Evolutionary conservation across 2,797 vertebrate species (phyloP).

Genomic region (Tenualosa thibaudeaui): DNA sequence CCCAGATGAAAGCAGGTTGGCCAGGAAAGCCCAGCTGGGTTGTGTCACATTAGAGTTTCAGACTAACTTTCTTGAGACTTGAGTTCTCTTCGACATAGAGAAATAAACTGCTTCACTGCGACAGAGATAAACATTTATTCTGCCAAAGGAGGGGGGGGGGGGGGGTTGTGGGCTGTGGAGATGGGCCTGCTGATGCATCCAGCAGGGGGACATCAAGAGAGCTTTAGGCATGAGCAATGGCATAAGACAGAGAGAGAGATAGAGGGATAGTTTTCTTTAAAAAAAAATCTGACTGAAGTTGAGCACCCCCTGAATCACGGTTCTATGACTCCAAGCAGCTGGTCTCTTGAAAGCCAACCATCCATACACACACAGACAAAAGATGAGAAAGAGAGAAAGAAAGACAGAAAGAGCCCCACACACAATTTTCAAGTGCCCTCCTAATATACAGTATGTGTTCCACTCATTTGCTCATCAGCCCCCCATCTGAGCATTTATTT

Average conservation of each 20-base stretch:
- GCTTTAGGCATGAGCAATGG: constrained; percentile 10
- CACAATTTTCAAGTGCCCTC: not conserved
- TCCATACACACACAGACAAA: not conserved
- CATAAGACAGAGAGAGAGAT: not conserved
- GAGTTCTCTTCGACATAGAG: constrained; percentile 39
- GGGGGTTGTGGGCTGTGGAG: constrained; percentile 42
- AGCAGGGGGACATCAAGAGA: constrained; percentile 5
- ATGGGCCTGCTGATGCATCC: constrained; percentile 45
- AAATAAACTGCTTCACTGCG: constrained; percentile 56
- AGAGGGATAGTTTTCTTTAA: not conserved
- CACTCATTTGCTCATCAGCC: not conserved
- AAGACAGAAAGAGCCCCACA: not conserved
- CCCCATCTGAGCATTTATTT: constrained; percentile 2
- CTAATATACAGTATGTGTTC: not conserved
- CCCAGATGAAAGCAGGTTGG: constrained; percentile 32
- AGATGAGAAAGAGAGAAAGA: not conserved
- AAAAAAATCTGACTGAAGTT: not conserved
- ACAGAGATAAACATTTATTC: constrained; percentile 71
- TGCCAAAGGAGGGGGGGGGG: constrained; percentile 50
- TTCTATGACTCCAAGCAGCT: not conserved
- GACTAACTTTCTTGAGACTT: constrained; percentile 50
- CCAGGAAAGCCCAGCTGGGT: constrained; percentile 55
- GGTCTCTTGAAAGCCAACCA: constrained; percentile 10
- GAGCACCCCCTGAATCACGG: not conserved
- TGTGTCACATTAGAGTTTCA: constrained; percentile 60